phyloP scores from a whole-genome alignment of 2,888 invertebrate genomes.

The Leucophenga montana region DNA sequence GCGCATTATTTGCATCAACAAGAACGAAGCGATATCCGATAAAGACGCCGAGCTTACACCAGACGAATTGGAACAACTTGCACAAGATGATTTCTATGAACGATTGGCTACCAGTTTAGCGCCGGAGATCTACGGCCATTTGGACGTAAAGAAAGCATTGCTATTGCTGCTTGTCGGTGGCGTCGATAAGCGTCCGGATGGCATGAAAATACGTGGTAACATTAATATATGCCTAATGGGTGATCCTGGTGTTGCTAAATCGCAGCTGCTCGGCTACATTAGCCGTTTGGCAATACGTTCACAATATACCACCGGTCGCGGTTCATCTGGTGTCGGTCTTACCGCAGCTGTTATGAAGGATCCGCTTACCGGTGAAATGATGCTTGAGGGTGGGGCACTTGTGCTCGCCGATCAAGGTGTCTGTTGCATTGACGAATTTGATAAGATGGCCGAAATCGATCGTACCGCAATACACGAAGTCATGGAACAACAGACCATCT shows the following conservation, averaged over 20 bases:
- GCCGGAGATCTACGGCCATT: slow-evolving; percentile 98
- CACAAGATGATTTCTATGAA: slow-evolving; percentile 92
- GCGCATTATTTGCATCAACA: slow-evolving; percentile 81
- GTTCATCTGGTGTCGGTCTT: slow-evolving; percentile 98
- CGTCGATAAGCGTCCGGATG: slow-evolving; percentile 90
- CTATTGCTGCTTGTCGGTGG: slow-evolving; percentile 93
- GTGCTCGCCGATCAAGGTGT: slow-evolving; percentile 97
- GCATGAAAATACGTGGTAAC: slow-evolving; percentile 97
- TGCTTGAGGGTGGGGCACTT: slow-evolving; percentile 95
- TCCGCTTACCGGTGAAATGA: slow-evolving; percentile 97
- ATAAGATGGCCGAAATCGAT: slow-evolving; percentile 98
- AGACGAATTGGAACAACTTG: slow-evolving; percentile 85
- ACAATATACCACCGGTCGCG: slow-evolving; percentile 97
- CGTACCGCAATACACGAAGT: slow-evolving; percentile 97
- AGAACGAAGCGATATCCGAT: slow-evolving; percentile 86
- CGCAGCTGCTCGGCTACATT: slow-evolving; percentile 95
- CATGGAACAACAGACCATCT: slow-evolving; percentile 99
- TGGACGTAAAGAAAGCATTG: slow-evolving; percentile 98
- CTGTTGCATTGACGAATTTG: slow-evolving; percentile 99
- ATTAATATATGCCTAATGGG: slow-evolving; percentile 99
- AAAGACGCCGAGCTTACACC: slow-evolving; percentile 83
- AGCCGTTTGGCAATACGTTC: slow-evolving; percentile 93
- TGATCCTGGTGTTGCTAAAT: slow-evolving; percentile 99
- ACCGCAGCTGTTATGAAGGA: slow-evolving; percentile 99
- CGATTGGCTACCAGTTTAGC: slow-evolving; percentile 94